Conservation (phyloP, 2,888 invertebrate species). For the Stramonita haemastoma region DNA sequence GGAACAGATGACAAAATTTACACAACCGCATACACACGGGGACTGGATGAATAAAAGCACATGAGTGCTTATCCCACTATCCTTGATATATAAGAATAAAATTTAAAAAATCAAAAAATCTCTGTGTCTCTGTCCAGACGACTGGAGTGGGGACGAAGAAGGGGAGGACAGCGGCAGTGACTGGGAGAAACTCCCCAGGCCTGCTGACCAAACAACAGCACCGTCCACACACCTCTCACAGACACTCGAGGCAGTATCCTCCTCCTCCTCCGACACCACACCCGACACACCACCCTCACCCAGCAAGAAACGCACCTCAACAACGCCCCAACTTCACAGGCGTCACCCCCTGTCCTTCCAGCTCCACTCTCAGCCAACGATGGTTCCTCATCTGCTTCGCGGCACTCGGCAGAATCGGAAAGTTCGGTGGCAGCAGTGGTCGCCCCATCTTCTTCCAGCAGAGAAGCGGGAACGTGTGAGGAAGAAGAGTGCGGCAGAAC, state of each 20-base stretch:
- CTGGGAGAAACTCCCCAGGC: conserved; percentile 50
- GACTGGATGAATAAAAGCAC: too few relatives aligned
- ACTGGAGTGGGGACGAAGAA: conserved; percentile 64
- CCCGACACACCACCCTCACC: background rate
- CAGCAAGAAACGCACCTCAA: background rate
- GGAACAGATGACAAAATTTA: too few relatives aligned
- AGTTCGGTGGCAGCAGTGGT: background rate
- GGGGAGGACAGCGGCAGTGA: conserved; percentile 50
- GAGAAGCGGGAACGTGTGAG: background rate
- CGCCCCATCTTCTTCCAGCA: background rate
- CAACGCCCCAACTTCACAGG: background rate
- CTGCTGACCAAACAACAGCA: conserved; percentile 32
- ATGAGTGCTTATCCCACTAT: too few relatives aligned
- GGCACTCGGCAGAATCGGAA: background rate
- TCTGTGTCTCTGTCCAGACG: conserved; percentile 46
- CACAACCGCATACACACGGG: too few relatives aligned
- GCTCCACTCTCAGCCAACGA: background rate
- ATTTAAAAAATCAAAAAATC: too few relatives aligned
- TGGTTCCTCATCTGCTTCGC: background rate
- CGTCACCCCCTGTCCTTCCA: background rate
- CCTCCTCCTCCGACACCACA: background rate
- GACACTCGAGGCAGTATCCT: background rate
- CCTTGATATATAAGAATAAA: too few relatives aligned
- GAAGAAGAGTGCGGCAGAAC: background rate
- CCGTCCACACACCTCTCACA: background rate